Evolutionary conservation across 2,888 invertebrate genomes (phyloP), one percentile per base, ranked within the genome.

Genomic region (Synanthedon formicaeformis): DNA sequence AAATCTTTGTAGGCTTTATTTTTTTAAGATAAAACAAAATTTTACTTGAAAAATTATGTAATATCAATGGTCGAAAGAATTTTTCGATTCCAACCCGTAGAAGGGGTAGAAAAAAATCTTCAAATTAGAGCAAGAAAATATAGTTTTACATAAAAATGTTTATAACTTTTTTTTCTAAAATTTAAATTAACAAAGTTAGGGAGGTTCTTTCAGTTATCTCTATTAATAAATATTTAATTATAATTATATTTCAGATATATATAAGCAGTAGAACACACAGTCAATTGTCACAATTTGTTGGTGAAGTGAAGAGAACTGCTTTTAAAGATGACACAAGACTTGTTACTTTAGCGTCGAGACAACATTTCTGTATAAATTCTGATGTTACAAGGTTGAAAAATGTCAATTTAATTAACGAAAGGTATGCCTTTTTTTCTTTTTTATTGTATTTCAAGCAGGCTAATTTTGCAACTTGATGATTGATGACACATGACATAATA

Each of bases 231-330:
- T 34, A 34, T 45, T 52, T 55, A 41, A 48, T 16, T 12, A 13
- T 55, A 41, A 48, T 16, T 12, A 13, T n/a, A 34, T 80, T 80
- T 41, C 81, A 95, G 93, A 94, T 99, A 57, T 96, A 93, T 70
- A 98, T 96, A 76, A 96, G 97, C 74, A 98, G 97, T 58, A 90
- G 99, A 65, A 99, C 99, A 4, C 99, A 99, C 79, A 98, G 99
- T 1, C 99, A 99, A 73, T 79, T 99, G 48, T 91, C 96, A 0
- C 99, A 99, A 78, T 96, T 99, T 80, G 92, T 98, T n/a, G 91
- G 92, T 50, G 99, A 99, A 89, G 90, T 99, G 2, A 92, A 93
- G 61, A 93, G 93, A 67, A 97, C 96, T 54, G 89, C 91, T 1
- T 96, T 92, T 71, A 90, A 89, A 5, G 85, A 91, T 16, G 81